Evolutionary conservation across 2,888 invertebrate genomes (phyloP).

Genomic region (Agonopterix arenella): DNA sequence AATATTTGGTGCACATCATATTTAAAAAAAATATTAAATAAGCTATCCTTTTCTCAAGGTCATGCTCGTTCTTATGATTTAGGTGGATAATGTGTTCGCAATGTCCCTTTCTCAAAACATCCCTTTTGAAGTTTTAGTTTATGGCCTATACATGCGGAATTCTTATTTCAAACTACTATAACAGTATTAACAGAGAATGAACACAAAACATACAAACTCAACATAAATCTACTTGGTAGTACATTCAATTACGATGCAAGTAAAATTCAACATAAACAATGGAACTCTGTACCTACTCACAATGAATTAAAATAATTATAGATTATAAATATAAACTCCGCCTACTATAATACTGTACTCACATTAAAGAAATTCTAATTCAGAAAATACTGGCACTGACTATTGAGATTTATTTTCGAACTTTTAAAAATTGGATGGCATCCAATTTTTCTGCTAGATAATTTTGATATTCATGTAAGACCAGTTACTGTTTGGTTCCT

Average conservation of each 20-base stretch:
- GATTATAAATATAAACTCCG: not conserved
- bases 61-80: too few relatives aligned
- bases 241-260: not conserved
- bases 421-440: conserved; percentile 57
- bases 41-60: too few relatives aligned
- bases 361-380: conserved; percentile 8
- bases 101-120: too few relatives aligned
- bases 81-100: too few relatives aligned
- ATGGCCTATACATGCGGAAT: too few relatives aligned
- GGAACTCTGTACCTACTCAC: not conserved
- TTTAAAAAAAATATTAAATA: too few relatives aligned
- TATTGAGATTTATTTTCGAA: conserved; percentile 67
- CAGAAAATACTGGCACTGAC: conserved; percentile 45
- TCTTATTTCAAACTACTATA: too few relatives aligned
- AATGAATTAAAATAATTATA: not conserved
- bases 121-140: too few relatives aligned
- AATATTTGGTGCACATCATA: too few relatives aligned
- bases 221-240: too few relatives aligned
- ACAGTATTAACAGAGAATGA: too few relatives aligned
- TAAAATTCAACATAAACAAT: not conserved
- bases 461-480: conserved; percentile 25
- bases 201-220: too few relatives aligned
- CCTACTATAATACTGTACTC: conserved; percentile 1
- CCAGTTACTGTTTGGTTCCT: conserved; percentile 23
- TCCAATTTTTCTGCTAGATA: conserved; percentile 59